Conservation (phyloP, 2,113 vertebrate species). For the Tenrec ecaudatus region DNA sequence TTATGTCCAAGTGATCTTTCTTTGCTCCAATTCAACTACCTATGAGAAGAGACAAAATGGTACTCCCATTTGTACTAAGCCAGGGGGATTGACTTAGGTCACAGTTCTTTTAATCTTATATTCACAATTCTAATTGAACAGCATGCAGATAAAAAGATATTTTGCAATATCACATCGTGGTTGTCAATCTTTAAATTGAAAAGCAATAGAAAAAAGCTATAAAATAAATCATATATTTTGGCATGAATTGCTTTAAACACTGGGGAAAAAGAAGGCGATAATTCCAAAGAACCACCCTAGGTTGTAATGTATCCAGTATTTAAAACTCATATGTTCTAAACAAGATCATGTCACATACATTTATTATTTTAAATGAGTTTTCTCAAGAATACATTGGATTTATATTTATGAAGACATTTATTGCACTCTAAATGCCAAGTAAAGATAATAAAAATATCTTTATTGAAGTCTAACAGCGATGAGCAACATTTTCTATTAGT, state of each 20-base stretch:
- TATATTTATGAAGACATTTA: conserved; percentile 78
- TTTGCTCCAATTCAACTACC: not conserved
- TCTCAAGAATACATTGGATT: conserved; percentile 71
- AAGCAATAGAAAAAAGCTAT: conserved; percentile 35
- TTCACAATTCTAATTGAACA: not conserved
- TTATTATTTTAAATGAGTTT: conserved; percentile 69
- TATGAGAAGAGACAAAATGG: not conserved
- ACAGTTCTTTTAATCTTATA: not conserved
- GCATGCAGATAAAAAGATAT: not conserved
- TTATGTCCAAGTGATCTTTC: not conserved
- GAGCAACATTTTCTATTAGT: conserved; percentile 70
- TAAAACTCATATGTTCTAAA: conserved; percentile 73
- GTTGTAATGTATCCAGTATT: conserved; percentile 62
- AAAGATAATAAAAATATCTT: conserved; percentile 74
- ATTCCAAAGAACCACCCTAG: not conserved
- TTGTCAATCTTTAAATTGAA: conserved; percentile 35
- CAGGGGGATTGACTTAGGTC: not conserved
- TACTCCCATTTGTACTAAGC: not conserved
- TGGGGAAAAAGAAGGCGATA: not conserved
- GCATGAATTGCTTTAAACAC: not conserved
- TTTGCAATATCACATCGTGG: not conserved
- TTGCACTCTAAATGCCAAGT: conserved; percentile 71
- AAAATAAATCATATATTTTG: conserved; percentile 9
- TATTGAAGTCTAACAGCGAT: conserved; percentile 67
- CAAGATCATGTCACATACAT: conserved; percentile 67